These are phyloP conservation scores for Limenitis arthemis DNA, from an alignment of 2,888 invertebrate genomes.

Conservation along the genomic window DNA sequence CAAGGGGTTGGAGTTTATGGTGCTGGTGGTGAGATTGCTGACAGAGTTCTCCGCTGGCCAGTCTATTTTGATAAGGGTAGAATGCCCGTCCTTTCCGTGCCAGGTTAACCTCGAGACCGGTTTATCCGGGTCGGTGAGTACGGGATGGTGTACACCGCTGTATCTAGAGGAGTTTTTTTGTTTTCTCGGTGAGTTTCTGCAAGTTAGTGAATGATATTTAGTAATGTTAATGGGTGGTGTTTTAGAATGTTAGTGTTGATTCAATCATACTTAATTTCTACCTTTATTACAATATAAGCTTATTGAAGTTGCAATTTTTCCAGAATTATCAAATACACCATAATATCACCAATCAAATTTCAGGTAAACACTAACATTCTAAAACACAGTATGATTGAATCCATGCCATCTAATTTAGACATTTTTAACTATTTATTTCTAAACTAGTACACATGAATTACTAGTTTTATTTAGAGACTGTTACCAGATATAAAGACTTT, in stretches of 20 bases:
- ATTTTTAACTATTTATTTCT: too few relatives aligned
- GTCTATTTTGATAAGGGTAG: conserved; percentile 60
- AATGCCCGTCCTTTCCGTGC: conserved; percentile 64
- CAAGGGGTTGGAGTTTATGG: conserved; percentile 47
- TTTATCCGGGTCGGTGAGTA: conserved; percentile 33
- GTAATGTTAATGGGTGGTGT: conserved; percentile 13
- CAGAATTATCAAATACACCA: conserved; percentile 26
- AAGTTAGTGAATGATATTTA: conserved; percentile 25
- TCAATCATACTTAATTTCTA: background rate
- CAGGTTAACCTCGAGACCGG: conserved; percentile 44
- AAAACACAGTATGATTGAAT: too few relatives aligned
- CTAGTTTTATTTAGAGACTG: too few relatives aligned
- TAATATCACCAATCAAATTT: conserved; percentile 17
- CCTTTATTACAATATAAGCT: background rate
- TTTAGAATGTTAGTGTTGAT: conserved; percentile 16
- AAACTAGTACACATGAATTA: too few relatives aligned
- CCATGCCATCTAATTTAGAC: too few relatives aligned
- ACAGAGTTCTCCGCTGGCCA: conserved; percentile 55
- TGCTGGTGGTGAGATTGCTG: conserved; percentile 47
- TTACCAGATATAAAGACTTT: background rate
- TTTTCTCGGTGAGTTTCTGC: conserved; percentile 63
- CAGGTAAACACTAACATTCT: too few relatives aligned
- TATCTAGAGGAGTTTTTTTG: conserved; percentile 45
- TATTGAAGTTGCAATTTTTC: conserved; percentile 13
- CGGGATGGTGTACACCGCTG: conserved; percentile 49